Base-by-base conservation (phyloP, 2,113 vertebrate genomes). In the Recurvirostra avosetta region DNA sequence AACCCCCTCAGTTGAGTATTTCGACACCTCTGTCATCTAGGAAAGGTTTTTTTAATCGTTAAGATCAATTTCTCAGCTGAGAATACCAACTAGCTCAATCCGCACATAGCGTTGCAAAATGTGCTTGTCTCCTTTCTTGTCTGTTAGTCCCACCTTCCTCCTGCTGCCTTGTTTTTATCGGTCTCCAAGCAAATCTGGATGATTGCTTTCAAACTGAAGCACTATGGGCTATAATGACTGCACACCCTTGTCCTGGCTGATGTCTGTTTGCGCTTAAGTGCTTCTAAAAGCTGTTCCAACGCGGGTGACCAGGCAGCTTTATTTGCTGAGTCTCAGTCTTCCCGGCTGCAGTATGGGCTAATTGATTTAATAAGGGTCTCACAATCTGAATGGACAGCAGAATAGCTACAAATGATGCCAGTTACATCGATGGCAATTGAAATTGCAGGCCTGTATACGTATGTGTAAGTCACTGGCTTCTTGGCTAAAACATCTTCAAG, bases 41-140 rank as follows among this genome's bases (percentile, higher is more conserved):
- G 65, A 90, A 85, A 94, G 86, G 71, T 61, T 67, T 92, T 93
- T 92, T 85, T 86, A 70, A 88, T 91, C 49, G 58, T 41, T 65
- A 55, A 89, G 70, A 91, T 93, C 20, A 43, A 2, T 71, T 91
- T 76, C 58, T 88, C n/a, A 78, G 52, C 71, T 91, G 86, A 90
- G 67, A 87, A 11, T 20, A 59, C 71, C 6, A 3, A 91, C 50
- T 63, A 82, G 75, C 91, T 88, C 67, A 18, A 0, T 72, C 40
- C n/a, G 38, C 36, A 20, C 0, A 0, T 56, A 5, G 4, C 4
- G 3, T 2, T 52, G 38, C 23, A 36, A 34, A 74, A 55, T 12
- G 26, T 11, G 18, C 59, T 55, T 12, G 5, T 73, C 30, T 67
- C 34, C 49, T 27, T 40, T 20, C 9, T 14, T 40, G 20, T 19